phyloP scores from a whole-genome alignment of 1,140 invertebrate genomes.

The Drosophila mayri region DNA sequence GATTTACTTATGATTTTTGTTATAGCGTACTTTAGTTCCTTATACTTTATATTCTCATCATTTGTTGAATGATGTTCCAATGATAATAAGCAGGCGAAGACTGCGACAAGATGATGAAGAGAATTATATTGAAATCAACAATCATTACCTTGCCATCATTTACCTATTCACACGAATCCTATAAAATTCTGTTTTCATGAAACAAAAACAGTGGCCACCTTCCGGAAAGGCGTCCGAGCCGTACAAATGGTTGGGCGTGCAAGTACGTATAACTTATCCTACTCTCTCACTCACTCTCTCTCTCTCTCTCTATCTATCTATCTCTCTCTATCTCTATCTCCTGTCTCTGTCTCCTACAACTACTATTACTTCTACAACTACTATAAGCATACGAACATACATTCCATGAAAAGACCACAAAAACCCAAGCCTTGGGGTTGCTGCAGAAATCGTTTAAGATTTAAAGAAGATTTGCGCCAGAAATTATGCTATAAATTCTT shows the following conservation, averaged over 20 bases:
- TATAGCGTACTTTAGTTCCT: constrained; percentile 34
- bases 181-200: constrained; percentile 85
- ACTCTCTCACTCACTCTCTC: constrained; percentile 63
- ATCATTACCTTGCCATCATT: constrained; percentile 83
- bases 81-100: constrained; percentile 49
- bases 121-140: constrained; percentile 58
- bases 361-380: constrained; percentile 41
- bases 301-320: constrained; percentile 57
- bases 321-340: constrained; percentile 54
- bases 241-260: constrained; percentile 98
- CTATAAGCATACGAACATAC: constrained; percentile 69
- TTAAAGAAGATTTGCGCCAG: background rate
- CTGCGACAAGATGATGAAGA: constrained; percentile 48
- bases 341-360: constrained; percentile 57
- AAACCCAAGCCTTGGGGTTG: constrained; percentile 1
- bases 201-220: constrained; percentile 95
- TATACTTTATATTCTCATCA: constrained; percentile 34
- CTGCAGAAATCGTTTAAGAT: background rate
- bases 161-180: constrained; percentile 85
- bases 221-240: constrained; percentile 99
- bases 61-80: constrained; percentile 62
- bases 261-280: constrained; percentile 93
- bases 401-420: constrained; percentile 35
- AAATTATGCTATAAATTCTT: background rate
- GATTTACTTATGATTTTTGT: constrained; percentile 45